Evolutionary conservation across 1,140 invertebrate species (phyloP).

Genomic region (Phortica variegata): DNA sequence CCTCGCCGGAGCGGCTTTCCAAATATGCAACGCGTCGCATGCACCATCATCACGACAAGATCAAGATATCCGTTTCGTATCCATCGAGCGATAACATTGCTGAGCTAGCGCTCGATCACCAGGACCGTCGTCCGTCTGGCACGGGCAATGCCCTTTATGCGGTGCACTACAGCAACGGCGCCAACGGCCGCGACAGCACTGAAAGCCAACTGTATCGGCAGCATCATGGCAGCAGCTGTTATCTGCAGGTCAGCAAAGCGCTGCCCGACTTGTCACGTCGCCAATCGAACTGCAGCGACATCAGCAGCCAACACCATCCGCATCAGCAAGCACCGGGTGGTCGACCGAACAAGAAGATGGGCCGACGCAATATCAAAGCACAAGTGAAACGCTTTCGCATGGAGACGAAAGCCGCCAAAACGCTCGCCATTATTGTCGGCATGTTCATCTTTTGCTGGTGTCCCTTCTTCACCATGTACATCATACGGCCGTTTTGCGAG

Average conservation of each 20-base stretch:
- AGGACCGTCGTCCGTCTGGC: slow-evolving; percentile 28
- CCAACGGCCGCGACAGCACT: slow-evolving; percentile 38
- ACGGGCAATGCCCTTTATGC: slow-evolving; percentile 38
- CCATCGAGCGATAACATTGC: slow-evolving; percentile 73
- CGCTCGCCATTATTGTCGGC: slow-evolving; percentile 86
- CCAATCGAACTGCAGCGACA: slow-evolving; percentile 57
- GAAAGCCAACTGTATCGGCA: slow-evolving; percentile 47
- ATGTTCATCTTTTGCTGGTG: slow-evolving; percentile 90
- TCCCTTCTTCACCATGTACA: slow-evolving; percentile 85
- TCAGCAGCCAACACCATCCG: slow-evolving; percentile 43
- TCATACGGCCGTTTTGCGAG: slow-evolving; percentile 72
- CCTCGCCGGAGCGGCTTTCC: slow-evolving; percentile 43
- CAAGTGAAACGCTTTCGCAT: slow-evolving; percentile 67
- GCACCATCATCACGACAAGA: slow-evolving; percentile 68
- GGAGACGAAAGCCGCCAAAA: slow-evolving; percentile 87
- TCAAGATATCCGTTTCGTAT: slow-evolving; percentile 82
- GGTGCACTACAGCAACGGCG: slow-evolving; percentile 39
- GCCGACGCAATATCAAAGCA: slow-evolving; percentile 58
- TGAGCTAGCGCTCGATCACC: slow-evolving; percentile 36
- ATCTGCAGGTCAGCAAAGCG: slow-evolving; percentile 60
- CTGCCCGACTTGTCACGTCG: slow-evolving; percentile 39
- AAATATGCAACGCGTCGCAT: slow-evolving; percentile 50
- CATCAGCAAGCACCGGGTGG: slow-evolving; percentile 39
- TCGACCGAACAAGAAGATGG: slow-evolving; percentile 66
- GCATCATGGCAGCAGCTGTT: slow-evolving; percentile 63